phyloP scores from a whole-genome alignment of 1,140 invertebrate genomes.

The Drosophila melanogaster region DNA sequence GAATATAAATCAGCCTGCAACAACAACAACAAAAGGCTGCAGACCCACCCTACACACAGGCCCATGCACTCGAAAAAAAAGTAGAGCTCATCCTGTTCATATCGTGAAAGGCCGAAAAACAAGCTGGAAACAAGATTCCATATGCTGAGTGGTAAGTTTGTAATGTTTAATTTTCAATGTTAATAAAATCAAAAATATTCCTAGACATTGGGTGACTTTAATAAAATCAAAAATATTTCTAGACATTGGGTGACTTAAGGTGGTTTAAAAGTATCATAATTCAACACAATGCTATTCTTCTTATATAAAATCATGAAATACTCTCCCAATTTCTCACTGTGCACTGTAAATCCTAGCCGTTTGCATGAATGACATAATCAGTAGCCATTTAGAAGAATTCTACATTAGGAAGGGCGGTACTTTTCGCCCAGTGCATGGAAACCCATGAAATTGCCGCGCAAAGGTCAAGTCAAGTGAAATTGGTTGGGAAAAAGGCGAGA shows the following conservation, averaged over 20 bases:
- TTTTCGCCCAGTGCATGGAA: conserved; percentile 13
- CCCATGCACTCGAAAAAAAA: conserved; percentile 13
- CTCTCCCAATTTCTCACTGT: not conserved
- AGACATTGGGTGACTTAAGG: no score
- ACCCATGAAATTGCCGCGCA: conserved; percentile 21
- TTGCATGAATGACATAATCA: not conserved
- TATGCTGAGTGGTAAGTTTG: no score
- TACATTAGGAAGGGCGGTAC: not conserved
- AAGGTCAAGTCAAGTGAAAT: conserved; percentile 77
- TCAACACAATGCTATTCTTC: no score
- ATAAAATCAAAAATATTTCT: no score
- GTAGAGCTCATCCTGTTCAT: no score
- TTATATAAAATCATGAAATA: no score
- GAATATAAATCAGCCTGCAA: conserved; percentile 63
- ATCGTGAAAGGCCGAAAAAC: no score
- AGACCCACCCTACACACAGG: conserved; percentile 21
- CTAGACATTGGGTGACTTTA: no score
- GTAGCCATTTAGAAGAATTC: not conserved
- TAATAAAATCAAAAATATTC: no score
- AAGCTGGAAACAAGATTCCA: no score
- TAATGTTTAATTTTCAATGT: no score
- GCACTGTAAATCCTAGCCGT: not conserved
- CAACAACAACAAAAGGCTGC: conserved; percentile 26
- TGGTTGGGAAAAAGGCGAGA: conserved; percentile 68
- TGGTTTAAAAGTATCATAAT: no score